A percentile compares a stretch with the other conserved stretches of the same genome.
Conservation (phyloP, 1,140 invertebrate species). For the Heliconius congener region DNA sequence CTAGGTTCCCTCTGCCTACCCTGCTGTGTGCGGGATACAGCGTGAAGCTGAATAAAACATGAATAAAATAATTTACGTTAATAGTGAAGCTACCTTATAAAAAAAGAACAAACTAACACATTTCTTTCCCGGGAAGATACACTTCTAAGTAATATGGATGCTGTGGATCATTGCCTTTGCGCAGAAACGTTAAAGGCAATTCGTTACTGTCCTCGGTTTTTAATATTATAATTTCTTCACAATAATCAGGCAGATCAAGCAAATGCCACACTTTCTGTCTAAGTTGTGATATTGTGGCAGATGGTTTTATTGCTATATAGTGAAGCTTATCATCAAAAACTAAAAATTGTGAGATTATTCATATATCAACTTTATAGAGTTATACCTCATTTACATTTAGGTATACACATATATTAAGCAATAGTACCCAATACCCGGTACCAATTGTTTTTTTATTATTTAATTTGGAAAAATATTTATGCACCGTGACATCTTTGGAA, state of each 20-base stretch:
- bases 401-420: too few species aligned
- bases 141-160: conserved; percentile 69
- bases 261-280: conserved; percentile 71
- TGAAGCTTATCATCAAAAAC: conserved; percentile 58
- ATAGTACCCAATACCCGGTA: too few species aligned
- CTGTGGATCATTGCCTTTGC: conserved; percentile 67
- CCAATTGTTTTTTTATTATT: too few species aligned
- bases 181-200: conserved; percentile 60
- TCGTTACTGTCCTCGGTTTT: conserved; percentile 55
- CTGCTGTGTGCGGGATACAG: too few species aligned
- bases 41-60: too few species aligned
- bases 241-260: conserved; percentile 70
- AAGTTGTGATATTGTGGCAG: conserved; percentile 57
- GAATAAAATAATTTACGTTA: background rate
- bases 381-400: too few species aligned
- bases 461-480: too few species aligned
- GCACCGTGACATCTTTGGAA: too few species aligned
- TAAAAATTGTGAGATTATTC: conserved; percentile 34
- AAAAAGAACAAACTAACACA: conserved; percentile 41
- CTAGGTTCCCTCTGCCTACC: too few species aligned
- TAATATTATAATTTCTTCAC: conserved; percentile 66
- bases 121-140: conserved; percentile 53
- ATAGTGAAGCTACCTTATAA: background rate
- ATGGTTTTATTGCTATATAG: conserved; percentile 64
- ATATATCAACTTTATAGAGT: too few species aligned